Evolutionary conservation across 2,797 vertebrate species (phyloP).

Genomic region (Malurus splendens): DNA sequence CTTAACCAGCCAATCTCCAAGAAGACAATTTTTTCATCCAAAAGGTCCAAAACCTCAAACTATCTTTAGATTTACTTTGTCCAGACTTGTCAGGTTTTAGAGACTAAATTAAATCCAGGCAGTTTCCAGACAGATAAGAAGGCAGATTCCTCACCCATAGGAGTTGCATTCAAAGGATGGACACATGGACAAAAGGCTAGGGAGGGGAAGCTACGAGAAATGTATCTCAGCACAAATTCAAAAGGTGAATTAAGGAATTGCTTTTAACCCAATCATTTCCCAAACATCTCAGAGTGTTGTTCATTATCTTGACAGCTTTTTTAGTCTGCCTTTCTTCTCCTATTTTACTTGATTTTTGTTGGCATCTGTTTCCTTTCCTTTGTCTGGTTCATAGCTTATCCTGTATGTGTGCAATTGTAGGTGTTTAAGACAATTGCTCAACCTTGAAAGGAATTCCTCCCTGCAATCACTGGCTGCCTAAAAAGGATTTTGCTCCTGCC

Average conservation of each 20-base stretch:
- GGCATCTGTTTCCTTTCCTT: neutral
- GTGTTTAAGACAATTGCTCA: neutral
- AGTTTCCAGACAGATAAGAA: neutral
- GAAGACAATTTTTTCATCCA: neutral
- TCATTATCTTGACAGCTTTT: neutral
- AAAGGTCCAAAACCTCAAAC: neutral
- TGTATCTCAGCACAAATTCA: neutral
- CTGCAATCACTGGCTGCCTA: neutral
- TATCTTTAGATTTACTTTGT: neutral
- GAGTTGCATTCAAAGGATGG: neutral
- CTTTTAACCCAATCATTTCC: neutral
- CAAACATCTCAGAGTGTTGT: neutral
- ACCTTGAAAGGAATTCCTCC: constrained; percentile 26
- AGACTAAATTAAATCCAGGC: neutral
- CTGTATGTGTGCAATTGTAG: neutral
- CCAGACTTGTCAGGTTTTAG: neutral
- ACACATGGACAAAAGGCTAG: neutral
- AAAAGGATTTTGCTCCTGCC: neutral
- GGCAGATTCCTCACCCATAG: neutral
- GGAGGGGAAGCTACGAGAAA: neutral
- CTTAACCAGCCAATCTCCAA: neutral
- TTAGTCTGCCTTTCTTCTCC: neutral
- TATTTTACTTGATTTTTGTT: neutral
- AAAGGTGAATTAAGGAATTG: neutral
- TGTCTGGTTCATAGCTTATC: neutral